These are phyloP conservation scores for Furnarius figulus DNA, from an alignment of 2,113 vertebrate genomes.

Conservation along the genomic window DNA sequence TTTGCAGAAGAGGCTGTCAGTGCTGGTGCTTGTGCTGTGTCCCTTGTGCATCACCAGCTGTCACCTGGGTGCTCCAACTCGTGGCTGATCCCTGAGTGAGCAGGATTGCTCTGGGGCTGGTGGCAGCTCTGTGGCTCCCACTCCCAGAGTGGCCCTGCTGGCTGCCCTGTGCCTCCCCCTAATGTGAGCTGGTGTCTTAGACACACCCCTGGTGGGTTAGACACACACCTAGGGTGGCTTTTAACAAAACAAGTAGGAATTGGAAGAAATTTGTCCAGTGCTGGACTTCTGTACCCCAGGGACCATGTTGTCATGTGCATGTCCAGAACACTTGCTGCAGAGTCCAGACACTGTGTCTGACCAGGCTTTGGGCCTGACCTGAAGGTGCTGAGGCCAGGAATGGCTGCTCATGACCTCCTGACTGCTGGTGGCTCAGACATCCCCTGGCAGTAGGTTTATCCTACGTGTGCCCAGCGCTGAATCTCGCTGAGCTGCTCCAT, in stretches of 20 bases:
- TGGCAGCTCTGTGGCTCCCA: not conserved
- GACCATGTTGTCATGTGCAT: rapidly evolving
- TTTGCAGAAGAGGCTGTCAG: not conserved
- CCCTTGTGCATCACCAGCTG: not conserved
- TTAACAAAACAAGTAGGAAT: rapidly evolving
- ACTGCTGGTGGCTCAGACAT: not conserved
- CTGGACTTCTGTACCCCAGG: not conserved
- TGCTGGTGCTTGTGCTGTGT: not conserved
- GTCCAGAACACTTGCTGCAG: not conserved
- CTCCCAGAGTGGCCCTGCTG: not conserved
- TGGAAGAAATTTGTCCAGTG: not conserved
- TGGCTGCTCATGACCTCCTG: not conserved
- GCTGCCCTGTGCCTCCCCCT: not conserved
- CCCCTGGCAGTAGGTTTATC: rapidly evolving
- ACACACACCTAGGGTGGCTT: not conserved
- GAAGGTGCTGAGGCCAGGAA: not conserved
- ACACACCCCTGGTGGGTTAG: too few relatives aligned
- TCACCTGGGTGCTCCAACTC: rapidly evolving
- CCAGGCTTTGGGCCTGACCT: not conserved
- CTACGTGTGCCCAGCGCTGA: not conserved
- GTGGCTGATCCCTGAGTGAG: rapidly evolving
- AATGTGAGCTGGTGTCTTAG: not conserved
- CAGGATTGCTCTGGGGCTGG: not conserved
- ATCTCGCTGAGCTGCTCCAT: rapidly evolving
- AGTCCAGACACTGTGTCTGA: not conserved